Evolutionary conservation across 2,888 invertebrate genomes (phyloP).

Genomic region (Sepiola atlantica): DNA sequence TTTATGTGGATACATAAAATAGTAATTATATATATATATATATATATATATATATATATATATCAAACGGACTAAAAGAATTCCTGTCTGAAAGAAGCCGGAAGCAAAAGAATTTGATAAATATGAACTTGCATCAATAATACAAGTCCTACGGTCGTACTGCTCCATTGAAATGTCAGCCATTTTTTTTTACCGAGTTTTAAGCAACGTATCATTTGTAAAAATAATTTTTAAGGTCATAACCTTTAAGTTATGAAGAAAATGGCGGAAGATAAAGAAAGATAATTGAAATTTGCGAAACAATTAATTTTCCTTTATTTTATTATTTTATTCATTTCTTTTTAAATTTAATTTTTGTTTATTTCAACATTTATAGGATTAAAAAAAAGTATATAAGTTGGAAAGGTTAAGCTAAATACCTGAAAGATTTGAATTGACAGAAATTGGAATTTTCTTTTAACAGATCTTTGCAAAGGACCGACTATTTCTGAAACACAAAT

Average conservation of each 20-base stretch:
- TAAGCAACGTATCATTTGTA: no score
- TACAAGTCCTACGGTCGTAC: neutral
- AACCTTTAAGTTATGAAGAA: neutral
- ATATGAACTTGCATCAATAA: neutral
- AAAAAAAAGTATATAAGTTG: neutral
- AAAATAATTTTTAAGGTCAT: neutral
- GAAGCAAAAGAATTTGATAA: neutral
- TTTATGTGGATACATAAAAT: no score
- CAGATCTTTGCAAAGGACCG: neutral
- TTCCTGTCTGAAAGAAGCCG: neutral
- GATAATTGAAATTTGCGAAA: neutral
- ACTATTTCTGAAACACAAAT: neutral
- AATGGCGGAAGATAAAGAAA: neutral
- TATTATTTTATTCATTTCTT: no score
- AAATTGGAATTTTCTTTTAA: neutral
- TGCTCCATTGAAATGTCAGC: neutral
- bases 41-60: no score
- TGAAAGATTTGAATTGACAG: neutral
- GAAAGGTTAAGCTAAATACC: neutral
- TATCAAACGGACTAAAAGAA: neutral
- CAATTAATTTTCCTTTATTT: neutral
- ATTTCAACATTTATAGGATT: neutral
- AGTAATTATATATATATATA: no score
- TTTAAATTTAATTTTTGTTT: neutral
- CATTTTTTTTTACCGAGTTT: neutral